phyloP scores from a whole-genome alignment of 2,113 vertebrate genomes.

The Cochlearius cochlearius region DNA sequence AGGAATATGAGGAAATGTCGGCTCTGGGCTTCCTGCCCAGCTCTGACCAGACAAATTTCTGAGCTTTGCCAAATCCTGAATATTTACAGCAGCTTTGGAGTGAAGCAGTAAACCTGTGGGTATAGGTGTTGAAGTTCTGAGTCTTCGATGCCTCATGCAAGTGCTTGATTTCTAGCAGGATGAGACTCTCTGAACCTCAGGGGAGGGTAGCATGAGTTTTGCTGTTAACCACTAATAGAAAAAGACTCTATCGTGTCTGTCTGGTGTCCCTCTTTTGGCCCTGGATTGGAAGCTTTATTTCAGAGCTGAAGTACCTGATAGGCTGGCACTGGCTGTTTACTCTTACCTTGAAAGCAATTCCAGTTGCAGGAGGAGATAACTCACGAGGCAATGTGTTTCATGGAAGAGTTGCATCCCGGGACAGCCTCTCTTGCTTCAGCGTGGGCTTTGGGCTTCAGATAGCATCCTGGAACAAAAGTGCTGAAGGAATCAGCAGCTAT shows the following conservation, averaged over 20 bases:
- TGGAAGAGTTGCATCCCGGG: neutral
- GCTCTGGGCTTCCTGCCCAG: neutral
- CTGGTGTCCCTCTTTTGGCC: neutral
- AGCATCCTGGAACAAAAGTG: neutral
- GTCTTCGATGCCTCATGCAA: rapidly evolving
- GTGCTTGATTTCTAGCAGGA: neutral
- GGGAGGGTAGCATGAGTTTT: neutral
- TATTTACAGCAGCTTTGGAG: neutral
- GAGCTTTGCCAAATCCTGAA: neutral
- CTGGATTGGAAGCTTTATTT: neutral
- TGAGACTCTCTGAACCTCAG: neutral
- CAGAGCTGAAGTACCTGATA: neutral
- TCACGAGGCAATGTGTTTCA: neutral
- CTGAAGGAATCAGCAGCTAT: neutral
- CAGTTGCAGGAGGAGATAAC: neutral
- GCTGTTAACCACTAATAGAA: neutral
- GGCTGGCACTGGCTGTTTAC: neutral
- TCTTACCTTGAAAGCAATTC: neutral
- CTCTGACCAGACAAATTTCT: neutral
- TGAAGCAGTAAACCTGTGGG: neutral
- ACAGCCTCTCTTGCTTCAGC: neutral
- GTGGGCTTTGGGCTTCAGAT: neutral
- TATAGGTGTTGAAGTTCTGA: neutral
- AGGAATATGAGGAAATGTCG: neutral
- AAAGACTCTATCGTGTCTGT: neutral